Percentiles rank a stretch among this genome's conserved stretches.
Conservation (phyloP, 37 sponge, comb jelly and placozoan species). For the Theonella swinhoei region DNA sequence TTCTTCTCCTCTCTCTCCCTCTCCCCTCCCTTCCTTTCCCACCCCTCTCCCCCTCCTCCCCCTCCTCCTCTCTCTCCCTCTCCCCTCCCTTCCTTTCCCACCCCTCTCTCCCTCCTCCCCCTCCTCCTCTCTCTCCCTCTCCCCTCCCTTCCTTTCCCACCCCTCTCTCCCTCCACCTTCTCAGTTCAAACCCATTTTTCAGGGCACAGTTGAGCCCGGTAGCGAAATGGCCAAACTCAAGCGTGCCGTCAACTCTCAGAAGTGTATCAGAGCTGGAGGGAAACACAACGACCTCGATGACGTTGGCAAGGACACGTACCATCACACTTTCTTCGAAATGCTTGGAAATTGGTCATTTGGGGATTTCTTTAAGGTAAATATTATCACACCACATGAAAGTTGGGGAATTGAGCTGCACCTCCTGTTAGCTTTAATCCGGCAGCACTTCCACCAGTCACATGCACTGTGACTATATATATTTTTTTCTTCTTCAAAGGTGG, state of each 20-base stretch:
- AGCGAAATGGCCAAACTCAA: constrained; percentile 89
- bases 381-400: not conserved
- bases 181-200: constrained; percentile 94
- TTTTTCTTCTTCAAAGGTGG: too few relatives aligned
- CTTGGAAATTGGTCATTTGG: constrained; percentile 99
- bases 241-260: constrained; percentile 97
- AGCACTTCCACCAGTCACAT: too few relatives aligned
- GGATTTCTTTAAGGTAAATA: constrained; percentile 92
- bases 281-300: constrained; percentile 99
- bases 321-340: constrained; percentile 99
- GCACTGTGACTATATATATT: too few relatives aligned
- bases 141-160: not conserved
- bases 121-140: constrained; percentile 9
- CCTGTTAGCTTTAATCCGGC: too few relatives aligned
- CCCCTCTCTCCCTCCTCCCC: constrained; percentile 23
- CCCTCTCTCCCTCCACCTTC: not conserved
- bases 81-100: constrained; percentile 11
- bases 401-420: too few relatives aligned
- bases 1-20: not conserved
- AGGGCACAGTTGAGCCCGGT: constrained; percentile 94
- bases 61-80: constrained; percentile 3
- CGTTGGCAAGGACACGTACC: constrained; percentile 98
- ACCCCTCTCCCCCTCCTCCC: not conserved
- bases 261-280: constrained; percentile 99
- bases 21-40: not conserved